Evolutionary conservation across 1,140 invertebrate species (phyloP).

Genomic region (Antheraea pernyi): DNA sequence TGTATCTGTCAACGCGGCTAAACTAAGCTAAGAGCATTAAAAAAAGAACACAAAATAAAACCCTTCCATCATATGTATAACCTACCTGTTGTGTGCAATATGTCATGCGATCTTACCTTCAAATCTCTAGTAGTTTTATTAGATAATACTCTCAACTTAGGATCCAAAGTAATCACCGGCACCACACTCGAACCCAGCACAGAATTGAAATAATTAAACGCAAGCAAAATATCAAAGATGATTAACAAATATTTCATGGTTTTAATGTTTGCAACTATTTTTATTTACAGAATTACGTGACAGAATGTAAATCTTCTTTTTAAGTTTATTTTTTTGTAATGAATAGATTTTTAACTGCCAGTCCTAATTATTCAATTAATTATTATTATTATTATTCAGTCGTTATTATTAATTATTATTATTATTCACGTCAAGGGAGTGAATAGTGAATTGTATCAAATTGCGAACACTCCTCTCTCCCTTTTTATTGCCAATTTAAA

Average conservation of each 20-base stretch:
- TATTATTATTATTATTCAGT: no score
- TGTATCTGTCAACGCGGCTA: no score
- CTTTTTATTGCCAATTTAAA: no score
- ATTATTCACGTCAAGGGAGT: no score
- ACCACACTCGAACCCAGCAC: conserved; percentile 34
- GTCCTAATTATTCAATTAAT: no score
- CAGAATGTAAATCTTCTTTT: conserved; percentile 11
- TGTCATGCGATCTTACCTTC: conserved; percentile 31
- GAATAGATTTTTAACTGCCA: neutral
- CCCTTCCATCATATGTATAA: no score
- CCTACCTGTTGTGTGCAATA: no score
- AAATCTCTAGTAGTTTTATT: conserved; percentile 28
- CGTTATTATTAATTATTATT: no score
- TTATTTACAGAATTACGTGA: conserved; percentile 12
- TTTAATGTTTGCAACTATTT: conserved; percentile 22
- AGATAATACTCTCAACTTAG: conserved; percentile 16
- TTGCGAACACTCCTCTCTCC: no score
- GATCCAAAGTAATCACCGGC: conserved; percentile 41
- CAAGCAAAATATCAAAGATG: neutral
- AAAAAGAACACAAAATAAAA: no score
- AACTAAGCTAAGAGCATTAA: no score
- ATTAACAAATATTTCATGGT: neutral
- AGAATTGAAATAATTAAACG: conserved; percentile 9
- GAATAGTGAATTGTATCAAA: no score
- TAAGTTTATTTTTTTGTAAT: neutral